Percentiles rank a stretch among this genome's conserved stretches.
phyloP scores from a whole-genome alignment of 2,113 vertebrate species.

The Psephotus haematonotus region DNA sequence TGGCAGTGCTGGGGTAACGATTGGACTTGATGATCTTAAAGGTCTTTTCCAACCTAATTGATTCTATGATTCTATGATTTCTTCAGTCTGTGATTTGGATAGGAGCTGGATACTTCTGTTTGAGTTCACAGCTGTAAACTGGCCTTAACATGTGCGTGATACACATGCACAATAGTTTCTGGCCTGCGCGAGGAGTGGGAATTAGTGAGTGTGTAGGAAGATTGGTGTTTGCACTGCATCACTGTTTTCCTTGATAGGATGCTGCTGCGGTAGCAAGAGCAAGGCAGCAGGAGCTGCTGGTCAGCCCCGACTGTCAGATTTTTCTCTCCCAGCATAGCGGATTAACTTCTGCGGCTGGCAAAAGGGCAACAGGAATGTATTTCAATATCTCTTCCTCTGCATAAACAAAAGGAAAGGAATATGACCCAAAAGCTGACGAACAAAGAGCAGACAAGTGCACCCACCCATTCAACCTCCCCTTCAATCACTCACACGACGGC shows the following conservation, averaged over 20 bases:
- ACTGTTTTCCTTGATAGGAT: background rate
- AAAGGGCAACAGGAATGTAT: background rate
- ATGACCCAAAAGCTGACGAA: background rate
- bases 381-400: constrained; percentile 44
- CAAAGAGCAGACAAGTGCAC: constrained; percentile 53
- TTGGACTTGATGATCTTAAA: background rate
- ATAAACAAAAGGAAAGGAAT: constrained; percentile 51
- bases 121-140: background rate
- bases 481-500: constrained; percentile 41
- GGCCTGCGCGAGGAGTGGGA: background rate
- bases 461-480: background rate
- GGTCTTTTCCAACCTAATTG: background rate
- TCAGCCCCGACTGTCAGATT: background rate
- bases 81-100: background rate
- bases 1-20: background rate
- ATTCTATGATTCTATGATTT: background rate
- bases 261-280: background rate
- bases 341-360: constrained; percentile 11
- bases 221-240: background rate
- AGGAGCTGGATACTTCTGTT: background rate
- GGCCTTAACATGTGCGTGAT: fast-evolving
- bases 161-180: fast-evolving
- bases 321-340: background rate
- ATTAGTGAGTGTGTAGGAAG: background rate
- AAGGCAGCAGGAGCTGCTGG: background rate